Evolutionary conservation across 1,140 invertebrate genomes (phyloP).

Genomic region (Theocolax elegans): DNA sequence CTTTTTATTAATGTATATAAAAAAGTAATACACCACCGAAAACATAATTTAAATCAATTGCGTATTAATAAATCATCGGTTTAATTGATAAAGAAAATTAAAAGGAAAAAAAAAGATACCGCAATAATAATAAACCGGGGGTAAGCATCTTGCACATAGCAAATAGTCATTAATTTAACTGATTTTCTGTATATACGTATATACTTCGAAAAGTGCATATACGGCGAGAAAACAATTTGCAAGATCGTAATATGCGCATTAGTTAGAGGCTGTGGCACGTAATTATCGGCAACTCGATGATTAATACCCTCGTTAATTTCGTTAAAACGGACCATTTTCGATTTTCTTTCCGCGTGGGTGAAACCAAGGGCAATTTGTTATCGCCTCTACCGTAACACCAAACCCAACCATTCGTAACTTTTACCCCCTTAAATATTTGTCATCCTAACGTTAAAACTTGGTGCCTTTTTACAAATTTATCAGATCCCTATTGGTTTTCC

Average conservation of each 20-base stretch:
- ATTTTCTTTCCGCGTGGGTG: constrained; percentile 24
- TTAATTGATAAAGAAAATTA: neutral
- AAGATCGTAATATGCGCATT: constrained; percentile 33
- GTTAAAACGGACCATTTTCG: constrained; percentile 35
- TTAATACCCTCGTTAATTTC: constrained; percentile 39
- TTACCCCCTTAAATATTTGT: constrained; percentile 30
- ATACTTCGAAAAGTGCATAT: neutral
- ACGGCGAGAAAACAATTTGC: constrained; percentile 39
- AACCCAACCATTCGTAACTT: constrained; percentile 22
- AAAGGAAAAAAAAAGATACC: neutral
- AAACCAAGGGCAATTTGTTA: constrained; percentile 27
- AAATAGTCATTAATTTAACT: constrained; percentile 10
- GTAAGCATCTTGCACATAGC: neutral
- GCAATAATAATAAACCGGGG: too few relatives aligned
- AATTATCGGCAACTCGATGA: constrained; percentile 37
- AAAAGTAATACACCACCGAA: too few relatives aligned
- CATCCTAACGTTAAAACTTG: constrained; percentile 8
- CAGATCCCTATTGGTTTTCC: too few relatives aligned
- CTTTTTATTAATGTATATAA: too few relatives aligned
- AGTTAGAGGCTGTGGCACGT: constrained; percentile 16
- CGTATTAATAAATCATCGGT: too few relatives aligned
- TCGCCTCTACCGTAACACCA: constrained; percentile 6
- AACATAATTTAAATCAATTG: too few relatives aligned
- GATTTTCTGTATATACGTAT: neutral
- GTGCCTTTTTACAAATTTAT: constrained; percentile 4